Conservation (phyloP, 2,888 invertebrate species). For the Mystacides longicornis region DNA sequence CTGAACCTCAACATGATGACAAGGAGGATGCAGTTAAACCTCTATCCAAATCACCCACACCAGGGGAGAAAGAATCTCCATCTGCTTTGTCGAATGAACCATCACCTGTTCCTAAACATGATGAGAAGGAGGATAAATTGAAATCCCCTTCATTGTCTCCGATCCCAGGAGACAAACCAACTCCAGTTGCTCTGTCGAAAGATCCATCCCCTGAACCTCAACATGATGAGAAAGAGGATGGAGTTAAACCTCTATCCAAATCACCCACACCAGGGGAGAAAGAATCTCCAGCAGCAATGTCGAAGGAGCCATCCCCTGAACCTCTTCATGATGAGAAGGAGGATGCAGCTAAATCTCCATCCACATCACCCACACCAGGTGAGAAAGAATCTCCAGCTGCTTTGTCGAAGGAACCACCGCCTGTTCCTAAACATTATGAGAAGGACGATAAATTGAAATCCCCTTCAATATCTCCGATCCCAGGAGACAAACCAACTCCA, state of each 20-base stretch:
- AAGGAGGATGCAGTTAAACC: not conserved
- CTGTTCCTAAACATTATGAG: not conserved
- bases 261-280: not conserved
- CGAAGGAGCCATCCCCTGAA: not conserved
- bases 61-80: not conserved
- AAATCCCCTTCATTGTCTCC: not conserved
- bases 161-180: not conserved
- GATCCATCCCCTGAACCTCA: not conserved
- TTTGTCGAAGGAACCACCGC: not conserved
- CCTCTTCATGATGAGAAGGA: not conserved
- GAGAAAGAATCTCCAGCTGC: not conserved
- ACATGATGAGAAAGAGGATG: not conserved
- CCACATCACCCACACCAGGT: not conserved
- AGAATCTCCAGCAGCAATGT: not conserved
- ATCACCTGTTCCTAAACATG: not conserved
- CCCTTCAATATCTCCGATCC: not conserved
- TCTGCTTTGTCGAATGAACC: too few species aligned
- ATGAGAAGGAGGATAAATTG: not conserved
- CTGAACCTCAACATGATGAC: not conserved
- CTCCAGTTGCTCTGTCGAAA: too few species aligned
- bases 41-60: conserved; percentile 4
- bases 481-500: not conserved
- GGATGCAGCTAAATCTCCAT: conserved; percentile 21
- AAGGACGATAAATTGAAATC: not conserved
- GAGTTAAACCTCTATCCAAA: not conserved